Percentiles rank a stretch among this genome's conserved stretches.
These are phyloP conservation scores for Centropus unirufus DNA, from an alignment of 2,113 vertebrate genomes.

Conservation along the genomic window DNA sequence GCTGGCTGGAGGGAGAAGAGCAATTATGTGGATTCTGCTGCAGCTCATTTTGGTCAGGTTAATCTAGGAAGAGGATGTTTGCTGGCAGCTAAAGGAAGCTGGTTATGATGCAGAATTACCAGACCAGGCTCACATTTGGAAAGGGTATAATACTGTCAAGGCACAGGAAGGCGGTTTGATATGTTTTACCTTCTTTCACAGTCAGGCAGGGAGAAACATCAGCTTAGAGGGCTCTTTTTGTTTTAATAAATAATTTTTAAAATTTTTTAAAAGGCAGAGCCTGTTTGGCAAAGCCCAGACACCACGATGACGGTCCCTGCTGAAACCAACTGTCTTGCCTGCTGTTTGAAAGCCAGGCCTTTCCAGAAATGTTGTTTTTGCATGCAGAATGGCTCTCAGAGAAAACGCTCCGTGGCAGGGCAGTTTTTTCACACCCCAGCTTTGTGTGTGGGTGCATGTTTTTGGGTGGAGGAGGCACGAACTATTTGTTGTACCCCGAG, in stretches of 20 bases:
- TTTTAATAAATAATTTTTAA: not conserved
- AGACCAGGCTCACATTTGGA: not conserved
- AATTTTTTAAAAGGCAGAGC: not conserved
- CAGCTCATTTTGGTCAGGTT: not conserved
- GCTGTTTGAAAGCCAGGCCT: not conserved
- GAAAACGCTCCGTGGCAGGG: not conserved
- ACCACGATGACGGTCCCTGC: not conserved
- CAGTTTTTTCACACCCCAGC: rapidly evolving
- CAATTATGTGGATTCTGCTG: not conserved
- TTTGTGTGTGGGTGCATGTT: rapidly evolving
- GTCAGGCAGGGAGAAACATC: not conserved
- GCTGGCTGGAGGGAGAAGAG: not conserved
- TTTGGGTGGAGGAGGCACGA: not conserved
- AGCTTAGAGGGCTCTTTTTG: not conserved
- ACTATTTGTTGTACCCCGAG: not conserved
- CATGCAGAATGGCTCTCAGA: not conserved
- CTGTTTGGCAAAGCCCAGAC: not conserved
- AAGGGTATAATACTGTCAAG: not conserved
- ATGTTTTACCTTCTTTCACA: not conserved
- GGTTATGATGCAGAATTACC: not conserved
- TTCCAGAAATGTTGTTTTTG: not conserved
- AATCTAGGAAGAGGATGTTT: not conserved
- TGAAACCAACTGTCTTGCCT: not conserved
- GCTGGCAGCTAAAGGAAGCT: not conserved
- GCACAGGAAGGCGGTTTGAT: not conserved